Evolutionary conservation across 2,888 invertebrate genomes (phyloP), one percentile per base, ranked within the genome.

Genomic region (Parascotia fuliginaria): DNA sequence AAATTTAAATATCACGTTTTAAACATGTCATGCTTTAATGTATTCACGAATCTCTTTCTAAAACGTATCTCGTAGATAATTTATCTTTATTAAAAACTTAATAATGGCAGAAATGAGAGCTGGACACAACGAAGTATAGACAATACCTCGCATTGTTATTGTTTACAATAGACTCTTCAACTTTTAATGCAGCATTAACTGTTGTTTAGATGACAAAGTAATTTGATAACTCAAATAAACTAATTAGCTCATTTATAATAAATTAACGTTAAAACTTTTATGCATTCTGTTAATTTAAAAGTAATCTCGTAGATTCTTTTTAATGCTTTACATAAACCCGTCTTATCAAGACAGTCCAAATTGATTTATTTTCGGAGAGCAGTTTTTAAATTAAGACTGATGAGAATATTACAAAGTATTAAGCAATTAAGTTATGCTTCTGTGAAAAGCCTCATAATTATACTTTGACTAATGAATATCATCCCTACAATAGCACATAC

Each of bases 71-170:
- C 65, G 49, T 42, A 60, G 73, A 72, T 70, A 73, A 79, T 79
- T 77, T 72, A 63, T 77, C 69, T 77, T 71, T 65, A 73, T 72
- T 74, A 72, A 72, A 74, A 72, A 75, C 67, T 76, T 76, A 75
- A 77, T 79, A 72, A 77, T 73, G 72, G 59, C 67, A 65, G 65
- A 61, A 58, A 71, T 65, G 65, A 75, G 68, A 62, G 64, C 55
- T 50, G 71, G 72, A 64, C 67, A 70, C 46, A 41, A 49, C 59
- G 63, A 65, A 53, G 58, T 54, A 48, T 42, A 68, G 60, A 76
- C 68, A 73, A 73, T 66, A 48, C 58, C 52, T 65, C 49, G 68
- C 69, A 73, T 75, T 73, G 71, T 75, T 76, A 67, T 64, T 59
- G 52, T 67, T 49, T 48, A 61, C 59, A 56, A 67, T 59, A 43